Evolutionary conservation across 2,888 invertebrate genomes (phyloP).

Genomic region (Caenorhabditis wallacei): DNA sequence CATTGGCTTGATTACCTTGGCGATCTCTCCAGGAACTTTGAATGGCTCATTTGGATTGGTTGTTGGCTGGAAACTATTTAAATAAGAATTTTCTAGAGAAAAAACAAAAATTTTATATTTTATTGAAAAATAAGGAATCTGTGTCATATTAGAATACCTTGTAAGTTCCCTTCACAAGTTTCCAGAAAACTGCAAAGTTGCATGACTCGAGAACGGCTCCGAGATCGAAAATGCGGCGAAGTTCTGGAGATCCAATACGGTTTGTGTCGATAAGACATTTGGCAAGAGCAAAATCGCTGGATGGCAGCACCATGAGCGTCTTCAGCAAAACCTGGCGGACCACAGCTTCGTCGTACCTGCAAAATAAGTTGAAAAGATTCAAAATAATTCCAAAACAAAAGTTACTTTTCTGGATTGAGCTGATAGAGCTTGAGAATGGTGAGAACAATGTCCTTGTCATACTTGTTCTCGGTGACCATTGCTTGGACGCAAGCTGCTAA

Average conservation of each 20-base stretch:
- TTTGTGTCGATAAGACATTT: slow-evolving; percentile 94
- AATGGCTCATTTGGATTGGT: slow-evolving; percentile 74
- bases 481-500: slow-evolving; percentile 94
- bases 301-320: slow-evolving; percentile 96
- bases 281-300: slow-evolving; percentile 97
- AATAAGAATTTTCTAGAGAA: slow-evolving; percentile 3
- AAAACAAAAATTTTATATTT: too few species aligned
- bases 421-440: slow-evolving; percentile 96
- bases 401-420: slow-evolving; percentile 90
- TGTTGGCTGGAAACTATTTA: slow-evolving; percentile 57
- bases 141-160: slow-evolving; percentile 48
- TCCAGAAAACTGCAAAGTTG: slow-evolving; percentile 82
- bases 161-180: slow-evolving; percentile 79
- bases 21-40: slow-evolving; percentile 80
- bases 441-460: slow-evolving; percentile 93
- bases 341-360: slow-evolving; percentile 84
- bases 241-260: slow-evolving; percentile 86
- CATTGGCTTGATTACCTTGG: slow-evolving; percentile 76
- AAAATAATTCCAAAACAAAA: too few species aligned
- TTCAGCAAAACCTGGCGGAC: slow-evolving; percentile 94
- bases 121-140: too few species aligned
- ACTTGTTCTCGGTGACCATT: slow-evolving; percentile 92
- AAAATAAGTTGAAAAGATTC: too few species aligned
- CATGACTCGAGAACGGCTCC: slow-evolving; percentile 81
- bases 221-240: slow-evolving; percentile 85